Conservation (phyloP, 2,888 invertebrate genomes). For the Hylaea fasciaria region DNA sequence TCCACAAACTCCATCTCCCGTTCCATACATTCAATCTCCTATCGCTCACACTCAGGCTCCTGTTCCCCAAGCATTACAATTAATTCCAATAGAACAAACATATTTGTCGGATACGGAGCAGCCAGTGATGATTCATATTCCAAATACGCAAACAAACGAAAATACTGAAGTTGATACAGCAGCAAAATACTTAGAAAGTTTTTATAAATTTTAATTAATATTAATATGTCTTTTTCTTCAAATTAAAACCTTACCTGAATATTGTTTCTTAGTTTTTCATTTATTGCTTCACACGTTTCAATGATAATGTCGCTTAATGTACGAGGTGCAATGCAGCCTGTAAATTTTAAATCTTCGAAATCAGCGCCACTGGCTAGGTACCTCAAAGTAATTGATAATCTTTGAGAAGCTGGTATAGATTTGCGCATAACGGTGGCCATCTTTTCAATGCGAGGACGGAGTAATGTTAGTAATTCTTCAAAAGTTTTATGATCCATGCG, state of each 20-base stretch:
- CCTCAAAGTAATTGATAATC: constrained; percentile 31
- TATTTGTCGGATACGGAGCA: too few relatives aligned
- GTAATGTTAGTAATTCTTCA: constrained; percentile 17
- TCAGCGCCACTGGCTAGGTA: constrained; percentile 28
- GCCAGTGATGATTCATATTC: too few relatives aligned
- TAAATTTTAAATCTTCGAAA: constrained; percentile 33
- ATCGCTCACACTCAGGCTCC: too few relatives aligned
- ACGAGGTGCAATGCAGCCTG: constrained; percentile 25
- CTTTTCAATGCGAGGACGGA: constrained; percentile 27
- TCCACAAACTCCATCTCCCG: too few relatives aligned
- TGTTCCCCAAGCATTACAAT: too few relatives aligned
- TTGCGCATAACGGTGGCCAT: constrained; percentile 27
- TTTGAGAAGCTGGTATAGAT: constrained; percentile 30
- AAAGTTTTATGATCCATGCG: constrained; percentile 19
- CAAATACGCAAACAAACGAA: too few relatives aligned
- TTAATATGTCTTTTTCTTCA: too few relatives aligned
- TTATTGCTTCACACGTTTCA: constrained; percentile 33
- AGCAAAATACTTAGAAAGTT: too few relatives aligned
- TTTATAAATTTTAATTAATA: too few relatives aligned
- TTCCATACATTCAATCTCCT: too few relatives aligned
- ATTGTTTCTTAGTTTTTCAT: constrained; percentile 24
- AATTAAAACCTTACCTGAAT: constrained; percentile 26
- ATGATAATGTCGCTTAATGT: constrained; percentile 27
- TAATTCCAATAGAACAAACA: too few relatives aligned
- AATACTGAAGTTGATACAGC: too few relatives aligned